phyloP scores from a whole-genome alignment of 2,797 vertebrate species.

The Lepilemur septentrionalis region DNA sequence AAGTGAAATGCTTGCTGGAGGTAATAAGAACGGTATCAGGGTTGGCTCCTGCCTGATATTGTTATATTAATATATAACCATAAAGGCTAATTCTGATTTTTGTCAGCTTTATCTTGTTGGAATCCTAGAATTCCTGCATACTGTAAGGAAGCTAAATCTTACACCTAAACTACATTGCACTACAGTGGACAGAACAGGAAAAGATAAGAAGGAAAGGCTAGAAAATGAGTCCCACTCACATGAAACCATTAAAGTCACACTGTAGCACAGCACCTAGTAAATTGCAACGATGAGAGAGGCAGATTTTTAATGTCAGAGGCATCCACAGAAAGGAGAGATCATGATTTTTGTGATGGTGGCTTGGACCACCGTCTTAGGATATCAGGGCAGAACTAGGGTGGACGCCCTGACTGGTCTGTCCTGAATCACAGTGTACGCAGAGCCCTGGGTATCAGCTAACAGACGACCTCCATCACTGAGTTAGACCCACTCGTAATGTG shows the following conservation, averaged over 20 bases:
- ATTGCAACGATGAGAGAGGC: not conserved
- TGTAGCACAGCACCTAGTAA: not conserved
- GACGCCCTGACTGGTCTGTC: not conserved
- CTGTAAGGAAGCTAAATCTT: not conserved
- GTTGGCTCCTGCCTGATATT: not conserved
- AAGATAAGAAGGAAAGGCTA: not conserved
- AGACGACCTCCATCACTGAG: not conserved
- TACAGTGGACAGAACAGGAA: not conserved
- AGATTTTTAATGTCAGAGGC: not conserved
- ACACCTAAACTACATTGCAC: not conserved
- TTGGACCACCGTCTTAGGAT: not conserved
- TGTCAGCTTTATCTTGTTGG: not conserved
- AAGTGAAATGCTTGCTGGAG: not conserved
- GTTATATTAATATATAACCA: not conserved
- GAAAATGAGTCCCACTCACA: not conserved
- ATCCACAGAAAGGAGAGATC: not conserved
- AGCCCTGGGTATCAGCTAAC: not conserved
- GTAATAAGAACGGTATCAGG: not conserved
- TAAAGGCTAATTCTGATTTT: not conserved
- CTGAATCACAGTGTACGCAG: not conserved
- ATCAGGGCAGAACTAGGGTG: not conserved
- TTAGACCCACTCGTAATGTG: not conserved
- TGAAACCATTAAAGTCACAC: not conserved
- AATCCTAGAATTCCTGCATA: constrained; percentile 21
- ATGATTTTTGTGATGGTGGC: not conserved